These are phyloP conservation scores for Bos taurus DNA, from an alignment of 2,113 vertebrate species.

Conservation along the genomic window DNA sequence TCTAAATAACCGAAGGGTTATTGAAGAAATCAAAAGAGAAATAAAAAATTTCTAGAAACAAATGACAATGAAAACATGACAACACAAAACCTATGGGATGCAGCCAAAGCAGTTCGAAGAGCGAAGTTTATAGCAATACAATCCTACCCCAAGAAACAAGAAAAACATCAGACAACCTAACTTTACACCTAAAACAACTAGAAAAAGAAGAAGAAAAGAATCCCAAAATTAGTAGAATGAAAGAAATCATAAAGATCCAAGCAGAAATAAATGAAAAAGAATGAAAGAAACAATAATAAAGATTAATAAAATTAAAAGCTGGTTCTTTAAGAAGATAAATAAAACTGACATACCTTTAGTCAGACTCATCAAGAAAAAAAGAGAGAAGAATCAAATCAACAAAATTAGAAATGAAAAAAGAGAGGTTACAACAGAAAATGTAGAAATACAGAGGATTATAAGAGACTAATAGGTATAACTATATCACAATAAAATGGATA, in stretches of 20 bases:
- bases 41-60: neutral
- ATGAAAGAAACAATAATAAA: neutral
- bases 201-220: neutral
- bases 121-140: neutral
- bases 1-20: neutral
- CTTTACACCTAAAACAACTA: neutral
- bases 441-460: neutral
- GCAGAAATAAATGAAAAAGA: neutral
- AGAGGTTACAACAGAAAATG: neutral
- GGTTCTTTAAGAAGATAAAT: too few relatives aligned
- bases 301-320: too few relatives aligned
- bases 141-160: neutral
- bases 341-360: too few relatives aligned
- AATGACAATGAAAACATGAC: neutral
- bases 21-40: neutral
- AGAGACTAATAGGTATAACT: neutral
- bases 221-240: neutral
- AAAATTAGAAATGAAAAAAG: neutral
- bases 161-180: neutral
- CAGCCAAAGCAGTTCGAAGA: neutral
- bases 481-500: neutral
- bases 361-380: neutral
- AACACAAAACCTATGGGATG: neutral
- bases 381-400: neutral
- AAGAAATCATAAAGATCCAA: neutral